These are phyloP conservation scores for Pseudochromis fuscus DNA, from an alignment of 2,797 vertebrate species.

Conservation along the genomic window DNA sequence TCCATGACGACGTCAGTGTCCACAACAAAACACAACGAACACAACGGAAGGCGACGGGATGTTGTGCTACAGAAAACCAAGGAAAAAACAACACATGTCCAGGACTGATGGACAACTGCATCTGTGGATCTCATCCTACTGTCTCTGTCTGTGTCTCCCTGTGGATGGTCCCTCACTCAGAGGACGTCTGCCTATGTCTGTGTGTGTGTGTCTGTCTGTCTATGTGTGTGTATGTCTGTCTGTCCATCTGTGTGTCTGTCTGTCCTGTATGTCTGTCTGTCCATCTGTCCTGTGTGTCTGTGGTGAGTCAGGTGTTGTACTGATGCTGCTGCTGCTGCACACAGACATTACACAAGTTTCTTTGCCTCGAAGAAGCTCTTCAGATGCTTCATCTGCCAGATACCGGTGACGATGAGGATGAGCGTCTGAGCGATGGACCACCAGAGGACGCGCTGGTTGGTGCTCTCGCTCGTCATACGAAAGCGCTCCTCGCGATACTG, in stretches of 20 bases:
- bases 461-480: constrained; percentile 96
- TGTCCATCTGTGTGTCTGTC: no score
- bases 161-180: no score
- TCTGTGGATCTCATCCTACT: constrained; percentile 7
- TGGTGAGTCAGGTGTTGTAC: constrained; percentile 25
- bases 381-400: constrained; percentile 98
- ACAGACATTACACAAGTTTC: constrained; percentile 88
- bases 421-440: constrained; percentile 96
- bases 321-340: neutral
- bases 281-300: neutral
- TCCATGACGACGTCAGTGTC: no score
- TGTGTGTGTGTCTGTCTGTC: no score
- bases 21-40: constrained; percentile 16
- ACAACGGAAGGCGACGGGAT: no score
- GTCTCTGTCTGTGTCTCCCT: constrained; percentile 36
- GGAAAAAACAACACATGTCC: constrained; percentile 3
- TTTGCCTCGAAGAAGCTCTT: constrained; percentile 98
- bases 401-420: constrained; percentile 94
- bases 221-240: no score
- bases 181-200: no score
- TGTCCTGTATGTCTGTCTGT: constrained; percentile 21
- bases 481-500: constrained; percentile 96
- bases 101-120: constrained; percentile 2
- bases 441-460: constrained; percentile 96
- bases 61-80: constrained; percentile 23